Percentiles rank a stretch among this genome's conserved stretches.
Evolutionary conservation across 2,888 invertebrate species (phyloP).

Genomic region (Epiblema foenella): DNA sequence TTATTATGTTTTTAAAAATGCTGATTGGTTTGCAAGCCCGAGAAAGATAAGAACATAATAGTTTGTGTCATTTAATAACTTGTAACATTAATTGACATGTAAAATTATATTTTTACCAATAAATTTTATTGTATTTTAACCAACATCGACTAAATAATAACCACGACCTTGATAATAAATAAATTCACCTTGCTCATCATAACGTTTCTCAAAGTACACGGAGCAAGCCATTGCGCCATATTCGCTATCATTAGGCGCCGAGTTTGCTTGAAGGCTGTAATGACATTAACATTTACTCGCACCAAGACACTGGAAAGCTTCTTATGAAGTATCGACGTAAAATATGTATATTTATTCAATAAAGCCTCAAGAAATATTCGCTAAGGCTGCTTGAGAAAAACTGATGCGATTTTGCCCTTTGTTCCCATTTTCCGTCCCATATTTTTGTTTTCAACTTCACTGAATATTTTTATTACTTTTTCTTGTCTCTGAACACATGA

Average conservation of each 20-base stretch:
- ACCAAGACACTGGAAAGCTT: slow-evolving; percentile 61
- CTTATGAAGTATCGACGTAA: slow-evolving; percentile 66
- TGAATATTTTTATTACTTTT: slow-evolving; percentile 77
- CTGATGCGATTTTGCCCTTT: slow-evolving; percentile 73
- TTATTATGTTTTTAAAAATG: too few relatives aligned
- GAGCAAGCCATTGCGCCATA: slow-evolving; percentile 9
- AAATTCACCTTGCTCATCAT: slow-evolving; percentile 8
- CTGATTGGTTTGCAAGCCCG: too few relatives aligned
- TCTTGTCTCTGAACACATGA: slow-evolving; percentile 73
- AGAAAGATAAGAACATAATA: too few relatives aligned
- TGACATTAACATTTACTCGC: slow-evolving; percentile 50
- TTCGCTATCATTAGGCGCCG: slow-evolving; percentile 31
- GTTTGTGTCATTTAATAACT: too few relatives aligned
- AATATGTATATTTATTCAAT: slow-evolving; percentile 80
- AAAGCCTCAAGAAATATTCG: slow-evolving; percentile 75
- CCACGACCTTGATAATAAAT: slow-evolving; percentile 3
- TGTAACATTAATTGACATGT: too few relatives aligned
- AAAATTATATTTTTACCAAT: too few relatives aligned
- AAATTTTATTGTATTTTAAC: background rate
- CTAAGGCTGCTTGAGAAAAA: slow-evolving; percentile 69
- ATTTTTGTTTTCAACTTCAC: slow-evolving; percentile 79
- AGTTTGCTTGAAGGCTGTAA: slow-evolving; percentile 44
- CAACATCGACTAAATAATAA: background rate
- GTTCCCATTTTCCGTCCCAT: slow-evolving; percentile 74
- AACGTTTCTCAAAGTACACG: slow-evolving; percentile 8